phyloP scores from a whole-genome alignment of 2,797 vertebrate genomes.

The Loriculus beryllinus region DNA sequence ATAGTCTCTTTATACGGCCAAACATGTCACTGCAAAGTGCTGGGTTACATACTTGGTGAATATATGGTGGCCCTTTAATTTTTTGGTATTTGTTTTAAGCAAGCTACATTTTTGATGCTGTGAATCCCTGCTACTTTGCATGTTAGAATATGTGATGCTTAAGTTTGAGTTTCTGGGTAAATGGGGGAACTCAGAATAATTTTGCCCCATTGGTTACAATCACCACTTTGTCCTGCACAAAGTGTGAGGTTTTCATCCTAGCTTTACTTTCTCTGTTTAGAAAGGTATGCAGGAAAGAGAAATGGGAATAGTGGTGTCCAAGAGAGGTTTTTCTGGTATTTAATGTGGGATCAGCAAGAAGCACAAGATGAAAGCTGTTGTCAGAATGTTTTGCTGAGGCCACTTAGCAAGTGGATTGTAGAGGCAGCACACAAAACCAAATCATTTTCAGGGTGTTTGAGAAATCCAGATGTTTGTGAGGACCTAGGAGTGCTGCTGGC shows the following conservation, averaged over 20 bases:
- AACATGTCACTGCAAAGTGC: neutral
- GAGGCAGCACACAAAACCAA: neutral
- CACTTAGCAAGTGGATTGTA: neutral
- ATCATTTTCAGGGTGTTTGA: neutral
- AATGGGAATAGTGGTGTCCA: neutral
- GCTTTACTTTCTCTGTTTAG: neutral
- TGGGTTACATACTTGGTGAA: neutral
- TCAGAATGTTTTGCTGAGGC: neutral
- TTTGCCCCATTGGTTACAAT: rapidly evolving
- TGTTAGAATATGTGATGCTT: neutral
- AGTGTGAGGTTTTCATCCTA: neutral
- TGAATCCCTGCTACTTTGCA: rapidly evolving
- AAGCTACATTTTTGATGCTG: neutral
- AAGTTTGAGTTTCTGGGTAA: neutral
- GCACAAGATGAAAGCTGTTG: neutral
- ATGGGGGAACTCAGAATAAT: neutral
- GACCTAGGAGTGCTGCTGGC: neutral
- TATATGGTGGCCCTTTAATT: neutral
- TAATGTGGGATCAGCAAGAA: neutral
- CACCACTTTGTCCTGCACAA: no score
- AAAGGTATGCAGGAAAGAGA: neutral
- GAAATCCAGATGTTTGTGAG: neutral
- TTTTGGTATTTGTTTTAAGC: neutral
- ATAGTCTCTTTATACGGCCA: neutral
- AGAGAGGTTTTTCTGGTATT: neutral